Base-by-base conservation (phyloP, 2,888 invertebrate genomes). In the Scaptodrosophila latifasciaeformis region DNA sequence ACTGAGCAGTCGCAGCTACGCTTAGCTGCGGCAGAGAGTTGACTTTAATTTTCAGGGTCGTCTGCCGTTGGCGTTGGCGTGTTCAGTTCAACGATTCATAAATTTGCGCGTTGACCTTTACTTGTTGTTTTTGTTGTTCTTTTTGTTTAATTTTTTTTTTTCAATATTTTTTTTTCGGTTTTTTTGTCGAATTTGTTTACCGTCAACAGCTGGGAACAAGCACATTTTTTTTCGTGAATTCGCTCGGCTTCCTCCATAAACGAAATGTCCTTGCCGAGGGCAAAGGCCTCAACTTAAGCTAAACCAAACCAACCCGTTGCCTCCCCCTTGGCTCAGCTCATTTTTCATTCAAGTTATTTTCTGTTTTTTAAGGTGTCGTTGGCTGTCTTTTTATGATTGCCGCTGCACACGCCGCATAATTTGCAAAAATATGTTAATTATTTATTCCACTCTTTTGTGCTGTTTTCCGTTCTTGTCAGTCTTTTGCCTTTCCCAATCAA, bases 91-190 rank as follows among this genome's bases (percentile, higher is more conserved):
- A 72, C 72, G 72, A 48, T 49, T 72, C 53, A 29, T 63, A 59
- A 69, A 67, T 62, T 70, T 70, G 70, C 76, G 62, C 75, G 57
- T 68, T 67, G 72, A 72, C 72, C 72, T 72, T 72, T 75, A 51
- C 44, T 55, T 24, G 54, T 45, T 52, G 52, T 54, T 68, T 49
- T 31, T 51, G 58, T 34, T 42, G 44, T 60, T 59, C 50, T 47
- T 54, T 45, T 40, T 50, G 39, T 12, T 42, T 55, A 27, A 40
- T 50, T 49, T 34, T 49, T 60, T 51, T n/a, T n/a, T n/a, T n/a
- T n/a, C n/a, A n/a, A n/a, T n/a, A n/a, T n/a, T n/a, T n/a, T n/a
- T n/a, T n/a, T n/a, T n/a, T n/a, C n/a, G n/a, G n/a, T n/a, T n/a
- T n/a, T n/a, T n/a, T n/a, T n/a, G n/a, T n/a, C n/a, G n/a, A n/a